A percentile compares a stretch with the other conserved stretches of the same genome.
These are phyloP conservation scores for Lipophrys pholis DNA, from an alignment of 2,113 vertebrate genomes.

Conservation along the genomic window DNA sequence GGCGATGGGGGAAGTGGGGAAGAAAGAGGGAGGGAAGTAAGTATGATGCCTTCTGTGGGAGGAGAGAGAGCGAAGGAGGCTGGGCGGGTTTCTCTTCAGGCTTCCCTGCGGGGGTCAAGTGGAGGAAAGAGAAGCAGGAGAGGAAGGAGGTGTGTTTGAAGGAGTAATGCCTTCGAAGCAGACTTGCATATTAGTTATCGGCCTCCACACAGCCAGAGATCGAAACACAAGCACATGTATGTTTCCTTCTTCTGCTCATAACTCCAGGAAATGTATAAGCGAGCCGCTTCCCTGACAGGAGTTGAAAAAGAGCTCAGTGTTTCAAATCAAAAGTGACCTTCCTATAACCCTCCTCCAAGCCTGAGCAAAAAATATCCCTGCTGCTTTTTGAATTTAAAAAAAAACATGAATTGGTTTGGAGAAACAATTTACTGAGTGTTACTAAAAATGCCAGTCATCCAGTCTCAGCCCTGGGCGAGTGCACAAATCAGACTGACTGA, in stretches of 20 bases:
- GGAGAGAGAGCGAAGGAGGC: slow-evolving; percentile 48
- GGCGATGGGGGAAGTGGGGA: background rate
- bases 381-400: too few species aligned
- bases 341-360: slow-evolving; percentile 9
- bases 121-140: slow-evolving; percentile 42
- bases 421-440: slow-evolving; percentile 52
- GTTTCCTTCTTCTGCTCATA: slow-evolving; percentile 3
- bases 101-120: slow-evolving; percentile 54
- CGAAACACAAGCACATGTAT: slow-evolving; percentile 4
- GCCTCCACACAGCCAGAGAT: slow-evolving; percentile 1
- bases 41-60: slow-evolving; percentile 53
- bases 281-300: background rate
- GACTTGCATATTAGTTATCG: slow-evolving; percentile 21
- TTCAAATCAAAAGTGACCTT: slow-evolving; percentile 32
- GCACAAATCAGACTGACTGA: slow-evolving; percentile 55
- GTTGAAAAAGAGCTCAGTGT: background rate
- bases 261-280: background rate
- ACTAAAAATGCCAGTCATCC: slow-evolving; percentile 52
- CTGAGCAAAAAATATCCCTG: slow-evolving; percentile 31
- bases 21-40: slow-evolving; percentile 37
- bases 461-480: slow-evolving; percentile 21
- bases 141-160: slow-evolving; percentile 22
- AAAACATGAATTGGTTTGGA: slow-evolving; percentile 33
- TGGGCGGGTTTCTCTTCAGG: slow-evolving; percentile 42
- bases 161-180: background rate